Evolutionary conservation across 2,888 invertebrate genomes (phyloP).

Genomic region (Steinernema carpocapsae): DNA sequence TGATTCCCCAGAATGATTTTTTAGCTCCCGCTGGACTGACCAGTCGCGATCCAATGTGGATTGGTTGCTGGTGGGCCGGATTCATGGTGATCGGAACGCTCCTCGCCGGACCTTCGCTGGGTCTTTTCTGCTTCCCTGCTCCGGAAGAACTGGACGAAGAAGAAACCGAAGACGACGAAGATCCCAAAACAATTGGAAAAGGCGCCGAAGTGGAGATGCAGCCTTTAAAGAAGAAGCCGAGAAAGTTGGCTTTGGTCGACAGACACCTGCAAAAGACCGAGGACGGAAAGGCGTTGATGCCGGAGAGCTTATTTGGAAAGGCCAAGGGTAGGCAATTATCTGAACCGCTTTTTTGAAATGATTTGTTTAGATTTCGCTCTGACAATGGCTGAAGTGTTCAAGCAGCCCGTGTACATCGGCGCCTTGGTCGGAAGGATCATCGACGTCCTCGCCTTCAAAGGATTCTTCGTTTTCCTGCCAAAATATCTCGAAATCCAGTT

Average conservation of each 20-base stretch:
- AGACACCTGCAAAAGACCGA: constrained; percentile 58
- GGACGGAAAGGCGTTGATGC: constrained; percentile 55
- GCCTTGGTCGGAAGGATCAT: constrained; percentile 65
- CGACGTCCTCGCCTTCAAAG: constrained; percentile 68
- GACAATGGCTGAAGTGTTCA: constrained; percentile 56
- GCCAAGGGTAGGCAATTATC: constrained; percentile 34
- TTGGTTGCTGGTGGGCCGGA: constrained; percentile 71
- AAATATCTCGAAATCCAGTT: constrained; percentile 68
- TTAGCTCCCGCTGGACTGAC: constrained; percentile 68
- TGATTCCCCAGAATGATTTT: constrained; percentile 31
- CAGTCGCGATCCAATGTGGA: constrained; percentile 71
- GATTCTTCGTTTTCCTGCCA: constrained; percentile 68
- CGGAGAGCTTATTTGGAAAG: constrained; percentile 51
- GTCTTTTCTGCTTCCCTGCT: constrained; percentile 69
- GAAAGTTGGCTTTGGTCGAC: constrained; percentile 60
- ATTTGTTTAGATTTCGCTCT: constrained; percentile 40
- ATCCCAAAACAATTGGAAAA: constrained; percentile 1
- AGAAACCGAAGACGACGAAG: constrained; percentile 34
- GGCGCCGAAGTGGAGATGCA: constrained; percentile 37
- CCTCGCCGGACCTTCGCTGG: constrained; percentile 66
- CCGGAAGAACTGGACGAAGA: constrained; percentile 30
- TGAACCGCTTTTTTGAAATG: neutral
- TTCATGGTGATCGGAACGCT: constrained; percentile 66
- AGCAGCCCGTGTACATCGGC: constrained; percentile 62
- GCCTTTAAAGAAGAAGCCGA: constrained; percentile 43